Evolutionary conservation across 2,888 invertebrate genomes (phyloP), one percentile per base, ranked within the genome.

Genomic region (Aleiodes alternator): DNA sequence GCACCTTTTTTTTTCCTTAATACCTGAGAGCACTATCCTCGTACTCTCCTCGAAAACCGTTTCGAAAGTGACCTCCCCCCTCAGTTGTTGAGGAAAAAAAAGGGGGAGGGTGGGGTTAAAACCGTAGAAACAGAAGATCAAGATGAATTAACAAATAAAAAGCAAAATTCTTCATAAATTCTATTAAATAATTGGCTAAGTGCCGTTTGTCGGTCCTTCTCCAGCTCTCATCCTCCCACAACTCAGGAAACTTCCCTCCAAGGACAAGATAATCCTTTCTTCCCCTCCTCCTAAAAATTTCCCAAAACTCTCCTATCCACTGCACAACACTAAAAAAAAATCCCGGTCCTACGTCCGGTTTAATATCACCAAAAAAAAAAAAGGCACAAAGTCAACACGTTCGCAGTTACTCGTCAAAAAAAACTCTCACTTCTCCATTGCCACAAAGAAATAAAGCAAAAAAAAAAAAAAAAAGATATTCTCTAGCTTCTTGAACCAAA

Each of bases 201-300:
- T 75, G 79, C 78, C 77, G 74, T 73, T 70, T 70, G 75, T 76
- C 75, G 69, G 59, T 77, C 73, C 76, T 76, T 78, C 74, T 78
- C 77, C 72, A 74, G 72, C 76, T 75, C 75, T 79, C 80, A 79
- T 80, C 79, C 79, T 78, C 77, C 23, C 77, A 38, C 38, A 9
- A 29, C 2, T 72, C 77, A 72, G 79, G 79, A 74, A 75, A 75
- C 76, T 78, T 73, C 75, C 78, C 78, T 76, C 77, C 76, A 77
- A 80, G 80, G 75, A 80, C 74, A 76, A 75, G 50, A 76, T 73
- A 74, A 69, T 74, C 53, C 73, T 69, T 57, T 73, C 69, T 59
- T 11, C 34, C 31, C 34, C 31, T 59, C 34, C 23, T 23, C 23
- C 23, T 23, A 23, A 34, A 57, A 34, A 57, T 6, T 3, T 7